Evolutionary conservation across 35 echinoderm and acorn worm genomes (phyloP).

Genomic region (Eucidaris tribuloides): DNA sequence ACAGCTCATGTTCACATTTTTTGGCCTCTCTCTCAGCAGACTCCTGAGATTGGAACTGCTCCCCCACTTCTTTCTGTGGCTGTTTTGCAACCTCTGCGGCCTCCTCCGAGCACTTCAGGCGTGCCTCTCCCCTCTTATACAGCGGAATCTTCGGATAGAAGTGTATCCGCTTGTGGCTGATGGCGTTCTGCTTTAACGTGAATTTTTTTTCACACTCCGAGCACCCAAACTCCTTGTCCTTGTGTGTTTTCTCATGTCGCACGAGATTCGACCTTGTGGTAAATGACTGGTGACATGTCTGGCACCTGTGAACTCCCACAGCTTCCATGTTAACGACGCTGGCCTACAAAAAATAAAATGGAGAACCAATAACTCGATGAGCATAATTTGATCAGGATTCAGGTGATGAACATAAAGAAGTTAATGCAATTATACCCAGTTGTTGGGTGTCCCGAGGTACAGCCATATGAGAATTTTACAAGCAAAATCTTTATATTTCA

Average conservation of each 20-base stretch:
- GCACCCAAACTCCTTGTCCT: neutral
- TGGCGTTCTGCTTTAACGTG: neutral
- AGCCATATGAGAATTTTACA: too few species aligned
- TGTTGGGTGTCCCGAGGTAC: too few species aligned
- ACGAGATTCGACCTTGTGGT: neutral
- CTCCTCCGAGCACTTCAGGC: slow-evolving; percentile 3
- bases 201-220: neutral
- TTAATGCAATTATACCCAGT: neutral
- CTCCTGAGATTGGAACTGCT: neutral
- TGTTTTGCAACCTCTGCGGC: neutral
- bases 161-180: neutral
- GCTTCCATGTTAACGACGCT: neutral
- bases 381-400: neutral
- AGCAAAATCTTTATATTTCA: neutral
- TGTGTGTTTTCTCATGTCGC: neutral
- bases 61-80: neutral
- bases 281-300: neutral
- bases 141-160: slow-evolving; percentile 17
- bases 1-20: neutral
- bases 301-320: neutral
- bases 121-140: slow-evolving; percentile 11
- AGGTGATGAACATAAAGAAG: neutral
- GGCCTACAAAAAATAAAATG: neutral
- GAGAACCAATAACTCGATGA: neutral
- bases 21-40: slow-evolving; percentile 24